phyloP scores from a whole-genome alignment of 2,888 invertebrate species.

The Aphodius sticticus region DNA sequence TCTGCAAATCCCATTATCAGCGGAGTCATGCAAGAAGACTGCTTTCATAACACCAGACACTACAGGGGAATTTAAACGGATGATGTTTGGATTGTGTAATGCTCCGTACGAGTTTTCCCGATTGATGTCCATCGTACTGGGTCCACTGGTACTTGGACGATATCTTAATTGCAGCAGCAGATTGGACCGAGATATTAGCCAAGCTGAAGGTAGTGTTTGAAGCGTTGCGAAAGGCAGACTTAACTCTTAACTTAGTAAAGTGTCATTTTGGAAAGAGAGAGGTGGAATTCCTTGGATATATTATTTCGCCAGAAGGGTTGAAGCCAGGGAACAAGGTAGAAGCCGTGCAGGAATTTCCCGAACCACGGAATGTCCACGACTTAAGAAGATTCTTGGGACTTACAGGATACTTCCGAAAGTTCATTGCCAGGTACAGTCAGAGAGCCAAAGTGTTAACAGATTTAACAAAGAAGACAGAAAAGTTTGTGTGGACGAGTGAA shows the following conservation, averaged over 20 bases:
- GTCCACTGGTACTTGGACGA: conserved; percentile 26
- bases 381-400: conserved; percentile 22
- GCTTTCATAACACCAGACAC: conserved; percentile 37
- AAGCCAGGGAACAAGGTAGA: conserved; percentile 33
- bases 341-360: conserved; percentile 28
- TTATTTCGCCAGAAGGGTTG: conserved; percentile 32
- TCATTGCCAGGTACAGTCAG: conserved; percentile 31
- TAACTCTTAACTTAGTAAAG: conserved; percentile 48
- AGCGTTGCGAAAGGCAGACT: conserved; percentile 35
- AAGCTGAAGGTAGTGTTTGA: conserved; percentile 31
- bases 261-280: conserved; percentile 41
- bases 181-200: not conserved
- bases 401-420: conserved; percentile 23
- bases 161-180: conserved; percentile 16
- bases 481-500: not conserved
- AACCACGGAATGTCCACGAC: conserved; percentile 5
- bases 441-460: conserved; percentile 46
- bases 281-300: conserved; percentile 37
- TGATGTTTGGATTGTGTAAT: conserved; percentile 54
- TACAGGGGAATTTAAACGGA: conserved; percentile 49
- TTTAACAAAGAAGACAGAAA: conserved; percentile 39
- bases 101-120: conserved; percentile 46
- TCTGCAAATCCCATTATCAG: conserved; percentile 43
- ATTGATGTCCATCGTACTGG: conserved; percentile 13
- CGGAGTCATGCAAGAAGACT: conserved; percentile 47